Conservation (phyloP, 2,888 invertebrate genomes). For the Mellilla xanthometata region DNA sequence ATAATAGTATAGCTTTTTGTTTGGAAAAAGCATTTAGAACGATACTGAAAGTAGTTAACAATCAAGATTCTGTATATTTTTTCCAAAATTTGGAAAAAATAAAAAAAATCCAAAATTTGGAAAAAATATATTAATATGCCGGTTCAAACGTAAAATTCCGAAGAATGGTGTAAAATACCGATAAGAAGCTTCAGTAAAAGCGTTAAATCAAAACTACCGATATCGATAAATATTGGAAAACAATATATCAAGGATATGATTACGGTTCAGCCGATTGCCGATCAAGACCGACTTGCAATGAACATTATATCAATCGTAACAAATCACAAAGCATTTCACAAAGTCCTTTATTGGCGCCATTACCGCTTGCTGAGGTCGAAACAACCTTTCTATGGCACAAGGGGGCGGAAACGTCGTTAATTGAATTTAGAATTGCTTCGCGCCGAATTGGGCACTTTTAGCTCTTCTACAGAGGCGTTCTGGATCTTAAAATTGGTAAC, state of each 20-base stretch:
- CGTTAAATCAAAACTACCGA: slow-evolving; percentile 9
- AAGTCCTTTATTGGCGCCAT: slow-evolving; percentile 43
- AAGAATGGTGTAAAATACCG: too few species aligned
- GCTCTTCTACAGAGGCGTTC: slow-evolving; percentile 18
- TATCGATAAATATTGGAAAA: slow-evolving; percentile 9
- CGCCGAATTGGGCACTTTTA: slow-evolving; percentile 30
- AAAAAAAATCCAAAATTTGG: too few species aligned
- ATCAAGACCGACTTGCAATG: slow-evolving; percentile 16
- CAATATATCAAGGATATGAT: not conserved
- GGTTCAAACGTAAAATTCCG: too few species aligned
- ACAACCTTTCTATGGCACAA: slow-evolving; percentile 39
- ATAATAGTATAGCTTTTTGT: too few species aligned
- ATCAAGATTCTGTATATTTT: too few species aligned
- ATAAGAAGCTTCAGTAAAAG: too few species aligned
- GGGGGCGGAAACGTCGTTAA: slow-evolving; percentile 44
- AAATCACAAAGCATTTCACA: slow-evolving; percentile 36
- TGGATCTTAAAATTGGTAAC: slow-evolving; percentile 17
- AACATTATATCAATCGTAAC: slow-evolving; percentile 30
- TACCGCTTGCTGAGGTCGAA: slow-evolving; percentile 38
- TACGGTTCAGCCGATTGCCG: not conserved
- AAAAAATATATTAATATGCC: too few species aligned
- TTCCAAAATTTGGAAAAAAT: too few species aligned
- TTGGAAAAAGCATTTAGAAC: too few species aligned
- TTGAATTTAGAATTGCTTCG: slow-evolving; percentile 43
- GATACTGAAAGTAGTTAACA: too few species aligned